These are phyloP conservation scores for Zootoca vivipara DNA, from an alignment of 2,113 vertebrate genomes.

Conservation along the genomic window DNA sequence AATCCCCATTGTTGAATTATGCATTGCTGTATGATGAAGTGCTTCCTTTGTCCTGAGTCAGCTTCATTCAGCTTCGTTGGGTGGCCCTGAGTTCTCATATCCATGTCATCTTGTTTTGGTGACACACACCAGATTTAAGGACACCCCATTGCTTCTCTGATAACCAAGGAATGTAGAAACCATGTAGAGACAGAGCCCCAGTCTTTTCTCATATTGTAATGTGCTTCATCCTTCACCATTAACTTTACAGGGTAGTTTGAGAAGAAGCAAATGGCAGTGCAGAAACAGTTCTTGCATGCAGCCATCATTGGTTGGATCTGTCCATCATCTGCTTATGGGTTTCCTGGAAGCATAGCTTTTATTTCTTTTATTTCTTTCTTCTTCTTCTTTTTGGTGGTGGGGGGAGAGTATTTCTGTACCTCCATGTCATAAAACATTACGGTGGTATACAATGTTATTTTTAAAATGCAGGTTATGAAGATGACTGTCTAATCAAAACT, in stretches of 20 bases:
- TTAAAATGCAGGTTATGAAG: too few relatives aligned
- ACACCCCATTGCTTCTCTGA: background rate
- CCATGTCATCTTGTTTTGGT: background rate
- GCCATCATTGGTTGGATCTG: background rate
- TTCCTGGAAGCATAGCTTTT: background rate
- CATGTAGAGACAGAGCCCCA: background rate
- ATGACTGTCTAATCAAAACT: too few relatives aligned
- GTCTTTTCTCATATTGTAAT: background rate
- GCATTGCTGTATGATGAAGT: too few relatives aligned
- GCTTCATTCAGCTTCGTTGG: too few relatives aligned
- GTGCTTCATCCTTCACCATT: background rate
- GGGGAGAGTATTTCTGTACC: too few relatives aligned
- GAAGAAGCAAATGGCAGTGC: background rate
- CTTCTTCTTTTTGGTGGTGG: too few relatives aligned
- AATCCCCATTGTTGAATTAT: too few relatives aligned
- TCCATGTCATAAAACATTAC: too few relatives aligned
- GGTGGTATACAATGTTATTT: too few relatives aligned
- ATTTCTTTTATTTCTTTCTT: too few relatives aligned
- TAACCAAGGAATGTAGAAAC: background rate
- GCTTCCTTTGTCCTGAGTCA: too few relatives aligned
- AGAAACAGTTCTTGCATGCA: background rate
- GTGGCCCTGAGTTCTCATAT: too few relatives aligned
- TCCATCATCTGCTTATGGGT: background rate
- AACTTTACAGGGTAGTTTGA: background rate
- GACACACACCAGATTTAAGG: background rate